phyloP scores from a whole-genome alignment of 2,797 vertebrate species.

The Clarias platycephalus region DNA sequence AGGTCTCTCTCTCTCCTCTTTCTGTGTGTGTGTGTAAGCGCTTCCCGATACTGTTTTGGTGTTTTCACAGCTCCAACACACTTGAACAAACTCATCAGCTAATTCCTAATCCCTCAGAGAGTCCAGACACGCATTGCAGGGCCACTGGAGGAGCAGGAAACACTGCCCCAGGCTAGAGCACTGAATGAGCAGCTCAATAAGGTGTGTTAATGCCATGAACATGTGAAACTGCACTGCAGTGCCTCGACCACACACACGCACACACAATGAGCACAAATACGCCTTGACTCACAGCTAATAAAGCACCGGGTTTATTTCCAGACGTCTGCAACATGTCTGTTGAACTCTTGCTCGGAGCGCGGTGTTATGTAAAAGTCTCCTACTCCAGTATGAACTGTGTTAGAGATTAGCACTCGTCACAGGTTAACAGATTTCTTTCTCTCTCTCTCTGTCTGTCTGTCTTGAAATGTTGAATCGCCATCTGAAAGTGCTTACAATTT shows the following conservation, averaged over 20 bases:
- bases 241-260: neutral
- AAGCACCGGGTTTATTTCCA: neutral
- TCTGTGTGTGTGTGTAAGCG: neutral
- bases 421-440: neutral
- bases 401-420: neutral
- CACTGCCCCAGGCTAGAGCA: neutral
- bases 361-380: neutral
- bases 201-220: slow-evolving; percentile 4
- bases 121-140: slow-evolving; percentile 1
- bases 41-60: neutral
- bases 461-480: neutral
- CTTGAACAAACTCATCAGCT: slow-evolving; percentile 16
- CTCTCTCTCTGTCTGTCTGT: no score
- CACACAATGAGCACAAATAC: neutral
- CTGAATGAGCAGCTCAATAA: slow-evolving; percentile 10
- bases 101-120: slow-evolving; percentile 11
- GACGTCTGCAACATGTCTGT: neutral
- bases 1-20: no score
- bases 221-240: slow-evolving; percentile 13
- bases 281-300: neutral
- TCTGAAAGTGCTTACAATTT: slow-evolving; percentile 1
- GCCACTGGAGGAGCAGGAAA: slow-evolving; percentile 21
- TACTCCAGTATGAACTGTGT: neutral
- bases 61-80: slow-evolving; percentile 5
- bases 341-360: no score